Evolutionary conservation across 1,140 invertebrate species (phyloP), one percentile per base, ranked within the genome.

Genomic region (Drosophila gunungcola): DNA sequence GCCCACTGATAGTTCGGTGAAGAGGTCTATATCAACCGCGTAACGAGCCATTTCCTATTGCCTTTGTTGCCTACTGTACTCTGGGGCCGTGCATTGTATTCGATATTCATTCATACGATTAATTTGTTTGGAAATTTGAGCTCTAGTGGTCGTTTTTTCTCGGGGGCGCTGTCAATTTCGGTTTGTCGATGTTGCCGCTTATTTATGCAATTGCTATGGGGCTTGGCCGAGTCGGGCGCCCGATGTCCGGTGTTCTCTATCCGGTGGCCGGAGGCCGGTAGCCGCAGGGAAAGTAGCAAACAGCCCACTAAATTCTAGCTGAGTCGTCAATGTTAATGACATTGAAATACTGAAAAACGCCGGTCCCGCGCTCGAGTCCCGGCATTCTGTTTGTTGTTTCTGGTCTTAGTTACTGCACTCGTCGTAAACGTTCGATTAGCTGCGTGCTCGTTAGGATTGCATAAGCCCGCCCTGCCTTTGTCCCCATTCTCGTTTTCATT

Each of bases 91-190:
- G 51, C 53, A 78, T 80, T 86, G 78, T 86, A 78, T 75, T 76
- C 79, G 75, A 85, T 86, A 88, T 76, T 73, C 83, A 86, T 73
- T 86, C 62, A 82, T 54, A 73, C 70, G 75, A 88, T 86, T 86
- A 78, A 86, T 82, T 86, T 86, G 82, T 79, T 86, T 67, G 54
- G 63, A 39, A 78, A 86, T 72, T 79, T 49, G 75, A 80, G 77
- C 45, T 62, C 62, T 39, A 57, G 2, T 36, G 51, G 36, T 25
- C 58, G 38, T 43, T 36, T 25, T 42, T 53, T 41, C 38, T 34
- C 27, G 29, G 34, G 36, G 49, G 25, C 46, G 65, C 55, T 88
- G 80, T 84, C 76, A 53, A 48, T 76, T 79, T 76, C 70, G 57
- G 63, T 82, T 75, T 79, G 65, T 75, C 78, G 53, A 88, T 64